Conservation (phyloP, 2,888 invertebrate genomes). For the Prosopocoilus inquinatus region DNA sequence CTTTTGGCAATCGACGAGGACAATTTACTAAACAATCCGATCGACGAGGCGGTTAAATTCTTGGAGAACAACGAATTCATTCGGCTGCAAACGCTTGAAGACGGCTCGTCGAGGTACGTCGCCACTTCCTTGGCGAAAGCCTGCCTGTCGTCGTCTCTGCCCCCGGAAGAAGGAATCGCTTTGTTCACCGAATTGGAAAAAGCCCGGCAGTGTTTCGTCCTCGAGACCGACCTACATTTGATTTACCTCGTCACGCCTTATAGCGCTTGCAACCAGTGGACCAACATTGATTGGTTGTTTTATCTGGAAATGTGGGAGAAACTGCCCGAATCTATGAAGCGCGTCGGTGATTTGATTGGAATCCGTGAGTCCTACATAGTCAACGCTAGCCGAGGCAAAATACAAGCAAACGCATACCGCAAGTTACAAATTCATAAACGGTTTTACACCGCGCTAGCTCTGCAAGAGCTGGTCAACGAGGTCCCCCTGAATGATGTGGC, state of each 20-base stretch:
- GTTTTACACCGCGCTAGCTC: conserved; percentile 86
- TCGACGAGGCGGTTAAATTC: conserved; percentile 65
- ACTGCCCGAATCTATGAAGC: conserved; percentile 73
- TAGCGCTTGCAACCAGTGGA: conserved; percentile 77
- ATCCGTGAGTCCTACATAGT: conserved; percentile 84
- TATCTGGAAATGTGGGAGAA: conserved; percentile 80
- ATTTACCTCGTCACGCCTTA: conserved; percentile 95
- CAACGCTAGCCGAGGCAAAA: conserved; percentile 68
- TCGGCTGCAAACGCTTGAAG: conserved; percentile 57
- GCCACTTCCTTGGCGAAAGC: conserved; percentile 90
- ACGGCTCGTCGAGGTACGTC: conserved; percentile 57
- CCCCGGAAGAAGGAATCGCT: conserved; percentile 90
- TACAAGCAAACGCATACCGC: conserved; percentile 54
- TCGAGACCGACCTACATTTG: conserved; percentile 93
- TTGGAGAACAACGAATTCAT: conserved; percentile 81
- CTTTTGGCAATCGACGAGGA: conserved; percentile 53
- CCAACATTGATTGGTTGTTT: conserved; percentile 78
- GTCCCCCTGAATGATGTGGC: conserved; percentile 77
- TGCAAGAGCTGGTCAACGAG: conserved; percentile 93
- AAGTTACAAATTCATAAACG: conserved; percentile 67
- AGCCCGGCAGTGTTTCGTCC: conserved; percentile 84
- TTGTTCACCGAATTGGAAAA: conserved; percentile 87
- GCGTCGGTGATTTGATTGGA: conserved; percentile 87
- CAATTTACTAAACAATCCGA: conserved; percentile 46
- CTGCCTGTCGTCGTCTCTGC: conserved; percentile 87